phyloP scores from a whole-genome alignment of 2,113 vertebrate species.

The Mionectes macconnelli region DNA sequence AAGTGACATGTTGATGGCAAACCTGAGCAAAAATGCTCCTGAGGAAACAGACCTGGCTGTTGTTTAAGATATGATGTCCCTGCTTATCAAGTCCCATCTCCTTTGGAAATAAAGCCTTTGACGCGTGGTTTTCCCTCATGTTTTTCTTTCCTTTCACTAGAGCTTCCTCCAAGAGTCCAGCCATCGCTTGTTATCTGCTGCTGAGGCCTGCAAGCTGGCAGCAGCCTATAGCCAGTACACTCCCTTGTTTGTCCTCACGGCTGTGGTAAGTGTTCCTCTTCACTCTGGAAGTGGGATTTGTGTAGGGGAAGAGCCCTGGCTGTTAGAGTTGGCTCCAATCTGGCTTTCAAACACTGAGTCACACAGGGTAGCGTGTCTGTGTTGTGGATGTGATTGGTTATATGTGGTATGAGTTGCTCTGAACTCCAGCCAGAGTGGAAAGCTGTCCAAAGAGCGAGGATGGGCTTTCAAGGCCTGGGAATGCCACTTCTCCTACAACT shows the following conservation, averaged over 20 bases:
- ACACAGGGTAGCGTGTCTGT: background rate
- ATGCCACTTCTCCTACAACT: background rate
- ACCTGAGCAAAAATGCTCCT: background rate
- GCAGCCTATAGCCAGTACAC: constrained; percentile 89
- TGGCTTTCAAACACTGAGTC: background rate
- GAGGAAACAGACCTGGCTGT: background rate
- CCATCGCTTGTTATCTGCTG: constrained; percentile 86
- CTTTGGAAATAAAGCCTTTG: background rate
- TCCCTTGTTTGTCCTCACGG: constrained; percentile 88
- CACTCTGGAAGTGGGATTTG: background rate
- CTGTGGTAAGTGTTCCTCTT: constrained; percentile 76
- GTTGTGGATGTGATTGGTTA: background rate
- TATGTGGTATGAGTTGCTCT: rapidly evolving
- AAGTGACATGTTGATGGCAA: background rate
- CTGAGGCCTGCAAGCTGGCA: constrained; percentile 87
- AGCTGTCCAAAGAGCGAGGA: background rate
- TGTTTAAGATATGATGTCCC: background rate
- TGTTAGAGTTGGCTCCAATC: background rate
- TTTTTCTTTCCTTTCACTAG: constrained; percentile 39
- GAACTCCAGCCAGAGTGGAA: background rate
- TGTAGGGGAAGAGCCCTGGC: background rate
- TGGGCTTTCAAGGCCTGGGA: background rate
- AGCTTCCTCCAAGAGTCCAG: constrained; percentile 74
- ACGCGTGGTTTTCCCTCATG: background rate
- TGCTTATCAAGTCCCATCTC: background rate